Evolutionary conservation across 2,888 invertebrate species (phyloP).

Genomic region (Meiosimyza decipiens): DNA sequence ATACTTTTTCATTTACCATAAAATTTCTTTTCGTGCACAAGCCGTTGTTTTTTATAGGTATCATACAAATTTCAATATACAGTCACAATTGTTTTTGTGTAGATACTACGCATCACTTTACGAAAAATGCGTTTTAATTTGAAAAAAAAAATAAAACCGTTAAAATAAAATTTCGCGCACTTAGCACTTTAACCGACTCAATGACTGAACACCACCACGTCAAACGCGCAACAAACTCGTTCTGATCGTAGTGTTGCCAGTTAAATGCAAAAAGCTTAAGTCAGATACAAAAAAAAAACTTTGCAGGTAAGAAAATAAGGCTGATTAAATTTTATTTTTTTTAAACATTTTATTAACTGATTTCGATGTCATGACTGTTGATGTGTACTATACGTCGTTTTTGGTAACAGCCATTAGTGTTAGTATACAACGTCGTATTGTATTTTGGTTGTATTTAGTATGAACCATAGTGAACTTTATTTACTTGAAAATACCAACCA

Average conservation of each 20-base stretch:
- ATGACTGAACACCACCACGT: constrained; percentile 49
- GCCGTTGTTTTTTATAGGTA: background rate
- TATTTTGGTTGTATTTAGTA: too few species aligned
- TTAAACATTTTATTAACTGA: constrained; percentile 18
- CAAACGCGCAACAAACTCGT: constrained; percentile 60
- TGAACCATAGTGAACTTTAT: too few species aligned
- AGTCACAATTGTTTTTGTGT: background rate
- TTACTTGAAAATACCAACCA: too few species aligned
- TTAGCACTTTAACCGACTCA: constrained; percentile 22
- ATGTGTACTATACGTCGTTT: background rate
- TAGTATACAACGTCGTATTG: background rate
- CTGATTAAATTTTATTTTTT: constrained; percentile 19
- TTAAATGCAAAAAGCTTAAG: constrained; percentile 56
- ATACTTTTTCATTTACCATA: background rate
- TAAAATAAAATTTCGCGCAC: background rate
- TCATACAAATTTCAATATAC: background rate
- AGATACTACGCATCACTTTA: background rate
- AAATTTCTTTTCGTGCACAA: background rate
- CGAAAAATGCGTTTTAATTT: background rate
- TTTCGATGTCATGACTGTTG: constrained; percentile 3
- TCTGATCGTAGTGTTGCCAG: constrained; percentile 57
- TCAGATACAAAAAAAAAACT: constrained; percentile 13
- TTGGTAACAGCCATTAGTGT: background rate
- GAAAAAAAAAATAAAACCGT: constrained; percentile 6
- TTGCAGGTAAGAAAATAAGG: background rate